These are phyloP conservation scores for Hesperia comma DNA, from an alignment of 2,888 invertebrate genomes.

Conservation along the genomic window DNA sequence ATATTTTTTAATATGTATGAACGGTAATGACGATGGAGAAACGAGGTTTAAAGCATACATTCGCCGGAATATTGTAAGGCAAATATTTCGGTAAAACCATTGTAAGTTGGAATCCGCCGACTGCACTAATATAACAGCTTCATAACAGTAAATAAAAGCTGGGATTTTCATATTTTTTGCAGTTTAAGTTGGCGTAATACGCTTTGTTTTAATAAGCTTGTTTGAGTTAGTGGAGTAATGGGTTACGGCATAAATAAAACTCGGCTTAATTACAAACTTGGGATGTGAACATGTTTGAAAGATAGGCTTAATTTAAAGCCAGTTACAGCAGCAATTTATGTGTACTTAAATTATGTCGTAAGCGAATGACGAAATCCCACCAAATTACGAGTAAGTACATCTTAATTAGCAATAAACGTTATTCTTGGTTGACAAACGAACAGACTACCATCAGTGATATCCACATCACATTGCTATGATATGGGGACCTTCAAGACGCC, in stretches of 20 bases:
- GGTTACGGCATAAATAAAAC: slow-evolving; percentile 8
- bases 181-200: slow-evolving; percentile 22
- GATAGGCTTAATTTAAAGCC: not conserved
- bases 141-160: slow-evolving; percentile 27
- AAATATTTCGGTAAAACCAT: slow-evolving; percentile 20
- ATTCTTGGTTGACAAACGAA: no score
- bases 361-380: no score
- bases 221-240: slow-evolving; percentile 17
- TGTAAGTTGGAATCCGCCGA: slow-evolving; percentile 6
- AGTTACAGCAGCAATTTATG: not conserved
- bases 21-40: not conserved
- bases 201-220: slow-evolving; percentile 28
- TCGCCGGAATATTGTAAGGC: slow-evolving; percentile 8
- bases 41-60: slow-evolving; percentile 6
- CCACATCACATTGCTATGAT: no score
- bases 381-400: no score
- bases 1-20: not conserved
- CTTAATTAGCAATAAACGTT: no score
- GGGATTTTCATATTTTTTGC: slow-evolving; percentile 29
- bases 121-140: slow-evolving; percentile 14
- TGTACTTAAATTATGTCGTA: no score
- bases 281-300: slow-evolving; percentile 1
- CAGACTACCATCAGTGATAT: no score
- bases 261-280: not conserved
- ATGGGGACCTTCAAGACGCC: no score